These are phyloP conservation scores for Rhysida immarginata DNA, from an alignment of 1,140 invertebrate genomes.

Conservation along the genomic window DNA sequence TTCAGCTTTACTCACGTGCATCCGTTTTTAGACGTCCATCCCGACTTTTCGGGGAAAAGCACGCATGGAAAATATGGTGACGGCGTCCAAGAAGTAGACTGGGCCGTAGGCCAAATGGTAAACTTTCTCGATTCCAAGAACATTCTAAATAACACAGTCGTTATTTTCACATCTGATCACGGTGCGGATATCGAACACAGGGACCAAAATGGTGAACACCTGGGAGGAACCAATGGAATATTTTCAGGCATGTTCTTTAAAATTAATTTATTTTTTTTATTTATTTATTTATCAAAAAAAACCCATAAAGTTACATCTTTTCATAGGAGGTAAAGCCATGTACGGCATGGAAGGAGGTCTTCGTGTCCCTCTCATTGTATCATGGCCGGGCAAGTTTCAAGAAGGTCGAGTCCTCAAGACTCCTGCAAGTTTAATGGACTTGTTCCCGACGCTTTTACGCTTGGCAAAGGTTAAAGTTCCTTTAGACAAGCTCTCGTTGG, in stretches of 20 bases:
- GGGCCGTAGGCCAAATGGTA: conserved; percentile 21
- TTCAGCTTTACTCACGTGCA: too few relatives aligned
- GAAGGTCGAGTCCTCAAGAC: conserved; percentile 19
- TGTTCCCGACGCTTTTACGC: conserved; percentile 26
- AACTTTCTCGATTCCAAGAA: conserved; percentile 15
- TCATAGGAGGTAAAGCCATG: conserved; percentile 31
- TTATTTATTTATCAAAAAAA: too few relatives aligned
- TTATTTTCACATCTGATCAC: conserved; percentile 28
- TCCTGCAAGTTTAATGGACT: conserved; percentile 30
- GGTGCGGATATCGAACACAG: conserved; percentile 29
- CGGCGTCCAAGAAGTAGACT: conserved; percentile 25
- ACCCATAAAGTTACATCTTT: too few relatives aligned
- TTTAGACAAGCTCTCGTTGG: conserved; percentile 18
- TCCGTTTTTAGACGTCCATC: conserved; percentile 18
- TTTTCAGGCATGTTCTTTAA: conserved; percentile 13
- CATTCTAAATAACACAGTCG: conserved; percentile 22
- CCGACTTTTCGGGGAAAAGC: conserved; percentile 17
- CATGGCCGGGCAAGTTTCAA: conserved; percentile 23
- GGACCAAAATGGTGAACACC: conserved; percentile 20
- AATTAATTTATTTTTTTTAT: too few relatives aligned
- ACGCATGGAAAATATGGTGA: conserved; percentile 23
- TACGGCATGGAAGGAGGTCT: conserved; percentile 33
- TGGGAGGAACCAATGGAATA: conserved; percentile 31
- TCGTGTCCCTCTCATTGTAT: conserved; percentile 28
- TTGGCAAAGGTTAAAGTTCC: background rate